These are phyloP conservation scores for Scaptomyza polygonia DNA, from an alignment of 2,888 invertebrate genomes.

Conservation along the genomic window DNA sequence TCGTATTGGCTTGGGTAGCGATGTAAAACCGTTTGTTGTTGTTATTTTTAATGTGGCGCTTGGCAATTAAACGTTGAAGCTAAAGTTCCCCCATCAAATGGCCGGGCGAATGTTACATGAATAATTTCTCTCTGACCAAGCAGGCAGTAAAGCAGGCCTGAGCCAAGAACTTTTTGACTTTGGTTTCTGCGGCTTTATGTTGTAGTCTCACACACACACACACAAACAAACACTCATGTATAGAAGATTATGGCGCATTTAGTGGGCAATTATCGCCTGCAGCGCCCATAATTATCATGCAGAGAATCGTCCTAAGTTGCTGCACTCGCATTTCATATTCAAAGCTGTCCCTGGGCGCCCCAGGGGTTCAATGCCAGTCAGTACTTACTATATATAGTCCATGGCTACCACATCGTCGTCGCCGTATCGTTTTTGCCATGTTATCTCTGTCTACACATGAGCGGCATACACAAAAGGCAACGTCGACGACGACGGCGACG, in stretches of 20 bases:
- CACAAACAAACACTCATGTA: constrained; percentile 7
- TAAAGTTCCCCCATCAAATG: constrained; percentile 50
- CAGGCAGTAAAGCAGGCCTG: constrained; percentile 31
- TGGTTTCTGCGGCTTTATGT: constrained; percentile 53
- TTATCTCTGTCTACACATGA: constrained; percentile 72
- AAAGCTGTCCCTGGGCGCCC: constrained; percentile 41
- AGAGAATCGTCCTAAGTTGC: constrained; percentile 64
- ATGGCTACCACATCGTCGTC: constrained; percentile 19
- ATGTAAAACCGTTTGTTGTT: no score
- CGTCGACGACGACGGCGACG: constrained; percentile 5
- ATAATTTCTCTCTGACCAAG: constrained; percentile 60
- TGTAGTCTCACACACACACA: constrained; percentile 16
- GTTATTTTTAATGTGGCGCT: constrained; percentile 33
- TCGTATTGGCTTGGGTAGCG: no score
- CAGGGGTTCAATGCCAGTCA: constrained; percentile 11
- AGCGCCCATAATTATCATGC: constrained; percentile 73
- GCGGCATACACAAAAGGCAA: constrained; percentile 59
- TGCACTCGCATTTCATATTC: constrained; percentile 73
- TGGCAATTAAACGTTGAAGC: constrained; percentile 69
- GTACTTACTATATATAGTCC: background rate
- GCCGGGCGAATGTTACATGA: constrained; percentile 44
- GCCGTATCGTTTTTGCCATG: constrained; percentile 50
- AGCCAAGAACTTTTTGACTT: constrained; percentile 40
- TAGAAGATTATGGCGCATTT: constrained; percentile 66
- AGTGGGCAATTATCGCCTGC: constrained; percentile 79